Evolutionary conservation across 2,888 invertebrate genomes (phyloP).

Genomic region (Schizotus pectinicornis): DNA sequence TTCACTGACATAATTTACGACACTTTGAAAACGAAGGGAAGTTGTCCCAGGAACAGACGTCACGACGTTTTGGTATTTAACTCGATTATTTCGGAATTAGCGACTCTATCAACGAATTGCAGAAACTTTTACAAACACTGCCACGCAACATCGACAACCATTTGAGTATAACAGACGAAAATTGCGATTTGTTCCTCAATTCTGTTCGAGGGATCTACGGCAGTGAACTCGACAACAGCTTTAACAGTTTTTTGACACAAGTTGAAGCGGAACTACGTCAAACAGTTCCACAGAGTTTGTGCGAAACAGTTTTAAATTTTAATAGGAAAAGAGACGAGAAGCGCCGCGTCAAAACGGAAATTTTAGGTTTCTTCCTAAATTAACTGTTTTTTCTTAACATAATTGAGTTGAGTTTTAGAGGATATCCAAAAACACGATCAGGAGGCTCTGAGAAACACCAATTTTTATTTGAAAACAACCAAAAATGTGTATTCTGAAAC

Average conservation of each 20-base stretch:
- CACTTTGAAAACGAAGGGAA: conserved; percentile 13
- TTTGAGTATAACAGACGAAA: background rate
- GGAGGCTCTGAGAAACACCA: conserved; percentile 3
- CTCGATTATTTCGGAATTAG: background rate
- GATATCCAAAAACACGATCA: conserved; percentile 13
- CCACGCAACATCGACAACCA: background rate
- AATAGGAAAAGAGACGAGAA: background rate
- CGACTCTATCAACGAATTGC: background rate
- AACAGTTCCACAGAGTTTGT: background rate
- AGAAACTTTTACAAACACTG: conserved; percentile 12
- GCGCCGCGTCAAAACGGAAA: background rate
- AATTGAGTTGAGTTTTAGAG: conserved; percentile 9
- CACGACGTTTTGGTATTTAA: conserved; percentile 8
- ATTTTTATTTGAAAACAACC: background rate
- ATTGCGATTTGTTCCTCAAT: conserved; percentile 5
- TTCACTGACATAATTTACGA: conserved; percentile 14
- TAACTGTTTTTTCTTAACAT: too few relatives aligned
- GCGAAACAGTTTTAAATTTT: background rate
- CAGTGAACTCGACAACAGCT: background rate
- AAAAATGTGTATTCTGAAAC: conserved; percentile 9
- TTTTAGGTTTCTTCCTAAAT: background rate
- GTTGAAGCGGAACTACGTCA: background rate
- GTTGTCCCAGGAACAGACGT: background rate
- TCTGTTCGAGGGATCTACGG: background rate
- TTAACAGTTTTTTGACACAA: background rate